Conservation (phyloP, 1,140 invertebrate species). For the Cherax quadricarinatus region DNA sequence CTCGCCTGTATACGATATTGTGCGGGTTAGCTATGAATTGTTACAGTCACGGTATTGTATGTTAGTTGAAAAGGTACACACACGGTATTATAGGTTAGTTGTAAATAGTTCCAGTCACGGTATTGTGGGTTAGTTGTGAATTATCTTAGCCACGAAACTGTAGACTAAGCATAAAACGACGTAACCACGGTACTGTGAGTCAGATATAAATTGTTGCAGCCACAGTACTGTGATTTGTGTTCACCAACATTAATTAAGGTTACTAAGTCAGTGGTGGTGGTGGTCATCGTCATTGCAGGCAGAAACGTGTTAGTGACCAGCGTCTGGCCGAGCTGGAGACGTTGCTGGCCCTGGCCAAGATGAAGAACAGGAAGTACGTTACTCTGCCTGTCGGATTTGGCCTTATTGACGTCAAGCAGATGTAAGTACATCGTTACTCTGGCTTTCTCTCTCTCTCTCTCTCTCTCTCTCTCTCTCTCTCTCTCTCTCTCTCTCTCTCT, state of each 20-base stretch:
- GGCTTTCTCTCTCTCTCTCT: too few relatives aligned
- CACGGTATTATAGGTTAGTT: too few relatives aligned
- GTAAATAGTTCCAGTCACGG: too few relatives aligned
- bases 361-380: constrained; percentile 78
- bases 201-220: too few relatives aligned
- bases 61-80: too few relatives aligned
- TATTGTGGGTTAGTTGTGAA: too few relatives aligned
- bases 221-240: not conserved
- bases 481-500: not conserved
- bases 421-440: constrained; percentile 78
- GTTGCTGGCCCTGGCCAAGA: constrained; percentile 78
- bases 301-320: constrained; percentile 83
- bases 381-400: constrained; percentile 80
- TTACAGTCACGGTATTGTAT: too few relatives aligned
- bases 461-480: not conserved
- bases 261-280: not conserved
- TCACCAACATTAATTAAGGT: not conserved
- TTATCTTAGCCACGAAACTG: too few relatives aligned
- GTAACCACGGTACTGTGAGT: not conserved
- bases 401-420: constrained; percentile 79
- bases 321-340: constrained; percentile 83
- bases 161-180: too few relatives aligned
- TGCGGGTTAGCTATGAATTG: too few relatives aligned
- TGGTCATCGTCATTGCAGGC: constrained; percentile 75
- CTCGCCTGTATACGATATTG: too few relatives aligned